Percentiles rank a stretch among this genome's conserved stretches.
These are phyloP conservation scores for Rallus limicola DNA, from an alignment of 2,113 vertebrate species.

Conservation along the genomic window DNA sequence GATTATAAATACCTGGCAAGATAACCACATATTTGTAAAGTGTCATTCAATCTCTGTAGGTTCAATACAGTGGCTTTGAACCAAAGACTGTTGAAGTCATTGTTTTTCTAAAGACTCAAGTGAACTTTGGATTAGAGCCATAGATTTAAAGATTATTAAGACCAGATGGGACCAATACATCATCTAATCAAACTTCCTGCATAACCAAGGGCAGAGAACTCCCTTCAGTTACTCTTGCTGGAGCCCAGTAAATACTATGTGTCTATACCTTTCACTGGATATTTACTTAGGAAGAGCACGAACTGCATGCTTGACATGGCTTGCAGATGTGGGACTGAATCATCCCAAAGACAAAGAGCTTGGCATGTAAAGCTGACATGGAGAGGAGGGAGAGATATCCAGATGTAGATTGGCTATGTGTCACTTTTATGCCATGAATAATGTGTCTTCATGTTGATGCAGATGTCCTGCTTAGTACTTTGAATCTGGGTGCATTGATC, in stretches of 20 bases:
- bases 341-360: background rate
- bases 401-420: background rate
- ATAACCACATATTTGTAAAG: background rate
- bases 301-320: background rate
- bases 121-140: background rate
- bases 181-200: background rate
- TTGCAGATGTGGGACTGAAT: background rate
- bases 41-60: background rate
- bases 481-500: background rate
- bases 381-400: background rate
- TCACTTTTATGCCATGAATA: background rate
- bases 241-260: background rate
- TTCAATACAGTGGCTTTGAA: constrained; percentile 19
- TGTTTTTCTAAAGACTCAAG: constrained; percentile 24
- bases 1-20: constrained; percentile 2
- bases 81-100: background rate
- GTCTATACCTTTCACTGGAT: background rate
- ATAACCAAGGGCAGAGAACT: background rate
- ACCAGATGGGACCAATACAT: background rate
- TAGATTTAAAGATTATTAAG: constrained; percentile 26
- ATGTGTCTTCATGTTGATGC: background rate
- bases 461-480: background rate
- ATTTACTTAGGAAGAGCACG: background rate
- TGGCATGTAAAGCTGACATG: background rate
- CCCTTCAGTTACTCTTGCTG: background rate